Evolutionary conservation across 1,140 invertebrate species (phyloP).

Genomic region (Gonatopus flavifemur): DNA sequence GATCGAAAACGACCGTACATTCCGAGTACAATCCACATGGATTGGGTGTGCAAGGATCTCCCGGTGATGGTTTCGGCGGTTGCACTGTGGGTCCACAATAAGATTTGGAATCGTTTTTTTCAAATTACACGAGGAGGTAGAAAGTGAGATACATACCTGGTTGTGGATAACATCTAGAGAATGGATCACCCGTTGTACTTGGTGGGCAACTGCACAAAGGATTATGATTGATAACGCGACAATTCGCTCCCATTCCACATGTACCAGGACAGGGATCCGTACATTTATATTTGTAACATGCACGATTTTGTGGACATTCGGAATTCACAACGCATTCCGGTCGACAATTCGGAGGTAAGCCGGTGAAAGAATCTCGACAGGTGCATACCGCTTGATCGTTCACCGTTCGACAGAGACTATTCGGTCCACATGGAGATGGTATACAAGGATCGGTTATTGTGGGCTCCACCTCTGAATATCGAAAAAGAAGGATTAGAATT

Average conservation of each 20-base stretch:
- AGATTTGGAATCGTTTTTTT: neutral
- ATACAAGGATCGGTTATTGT: slow-evolving; percentile 52
- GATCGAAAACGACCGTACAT: slow-evolving; percentile 56
- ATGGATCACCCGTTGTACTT: slow-evolving; percentile 73
- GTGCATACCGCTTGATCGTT: slow-evolving; percentile 60
- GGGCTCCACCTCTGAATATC: slow-evolving; percentile 23
- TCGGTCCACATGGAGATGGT: slow-evolving; percentile 62
- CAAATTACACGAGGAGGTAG: neutral
- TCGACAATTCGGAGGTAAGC: slow-evolving; percentile 70
- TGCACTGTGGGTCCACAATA: slow-evolving; percentile 19
- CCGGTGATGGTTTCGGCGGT: slow-evolving; percentile 28
- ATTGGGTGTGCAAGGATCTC: slow-evolving; percentile 53
- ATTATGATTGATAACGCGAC: slow-evolving; percentile 74
- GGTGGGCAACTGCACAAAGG: slow-evolving; percentile 72
- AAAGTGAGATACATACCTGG: slow-evolving; percentile 20
- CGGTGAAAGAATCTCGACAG: slow-evolving; percentile 60
- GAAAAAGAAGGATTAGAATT: neutral
- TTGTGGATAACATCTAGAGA: slow-evolving; percentile 60
- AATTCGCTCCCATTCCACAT: slow-evolving; percentile 75
- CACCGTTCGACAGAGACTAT: slow-evolving; percentile 59
- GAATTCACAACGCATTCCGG: slow-evolving; percentile 79
- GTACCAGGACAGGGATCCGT: slow-evolving; percentile 77
- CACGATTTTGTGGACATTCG: slow-evolving; percentile 76
- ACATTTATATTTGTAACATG: slow-evolving; percentile 78
- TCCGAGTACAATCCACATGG: slow-evolving; percentile 62